phyloP scores from a whole-genome alignment of 2,797 vertebrate species.

The Catharus ustulatus region DNA sequence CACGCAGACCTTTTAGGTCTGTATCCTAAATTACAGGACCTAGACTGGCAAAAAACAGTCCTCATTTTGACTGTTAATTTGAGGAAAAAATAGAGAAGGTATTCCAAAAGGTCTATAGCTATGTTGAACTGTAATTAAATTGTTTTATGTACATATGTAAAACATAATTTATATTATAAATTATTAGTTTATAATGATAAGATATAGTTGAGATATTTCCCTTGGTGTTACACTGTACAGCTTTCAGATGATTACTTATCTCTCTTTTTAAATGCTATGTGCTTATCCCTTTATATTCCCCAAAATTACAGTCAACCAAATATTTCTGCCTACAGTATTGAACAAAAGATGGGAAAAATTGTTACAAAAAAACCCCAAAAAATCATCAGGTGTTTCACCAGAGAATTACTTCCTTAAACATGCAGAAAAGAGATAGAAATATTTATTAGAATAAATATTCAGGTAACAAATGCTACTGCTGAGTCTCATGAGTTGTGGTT shows the following conservation, averaged over 20 bases:
- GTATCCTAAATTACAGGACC: neutral
- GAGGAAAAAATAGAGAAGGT: neutral
- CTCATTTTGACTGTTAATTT: neutral
- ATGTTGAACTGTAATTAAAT: neutral
- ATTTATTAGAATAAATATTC: neutral
- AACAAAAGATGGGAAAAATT: neutral
- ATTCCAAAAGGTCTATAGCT: neutral
- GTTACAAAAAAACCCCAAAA: neutral
- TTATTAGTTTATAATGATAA: neutral
- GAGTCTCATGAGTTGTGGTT: neutral
- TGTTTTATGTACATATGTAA: neutral
- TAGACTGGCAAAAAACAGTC: neutral
- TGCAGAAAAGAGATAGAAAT: neutral
- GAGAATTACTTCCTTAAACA: neutral
- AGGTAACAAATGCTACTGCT: neutral
- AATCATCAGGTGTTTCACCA: neutral
- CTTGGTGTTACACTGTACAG: neutral
- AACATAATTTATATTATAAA: too few species aligned
- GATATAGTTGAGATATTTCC: neutral
- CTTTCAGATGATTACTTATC: neutral
- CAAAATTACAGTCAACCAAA: neutral
- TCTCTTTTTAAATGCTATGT: neutral
- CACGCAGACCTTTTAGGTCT: neutral
- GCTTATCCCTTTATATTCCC: neutral
- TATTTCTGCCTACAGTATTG: neutral